Base-by-base conservation (phyloP, 2,797 vertebrate genomes). In the Pipistrellus nathusii region DNA sequence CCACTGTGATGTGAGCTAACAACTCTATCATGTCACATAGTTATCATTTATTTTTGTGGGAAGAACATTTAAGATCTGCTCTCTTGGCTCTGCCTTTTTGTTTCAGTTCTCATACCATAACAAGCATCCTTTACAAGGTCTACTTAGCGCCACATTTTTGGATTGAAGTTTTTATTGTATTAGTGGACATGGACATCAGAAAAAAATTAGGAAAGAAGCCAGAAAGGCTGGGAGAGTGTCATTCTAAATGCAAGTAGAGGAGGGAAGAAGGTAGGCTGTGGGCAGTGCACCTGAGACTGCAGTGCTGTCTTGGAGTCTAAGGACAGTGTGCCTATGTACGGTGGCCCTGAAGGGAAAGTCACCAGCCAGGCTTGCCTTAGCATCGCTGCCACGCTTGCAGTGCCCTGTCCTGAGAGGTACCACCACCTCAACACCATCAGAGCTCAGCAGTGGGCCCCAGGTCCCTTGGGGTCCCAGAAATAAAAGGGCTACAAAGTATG, bases 201-300 rank as follows among this genome's bases (percentile, higher is more conserved):
- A 88, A 88, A 69, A 72, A 81, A 84, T 53, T 21, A 71, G 35
- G 57, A 35, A 90, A 81, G 87, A 69, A 77, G 18, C 57, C 88
- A 75, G 90, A 25, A 62, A 59, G 55, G 25, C 30, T 77, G 38
- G 71, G 48, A 68, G 27, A 38, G 55, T 7, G 0, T n/a, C 46
- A 25, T 44, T 84, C 55, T 72, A 20, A 59, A 41, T 11, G 3
- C 6, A 9, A 77, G 57, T 14, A 23, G 78, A 32, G 20, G 21
- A 85, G 30, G 57, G 20, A 84, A 21, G 59, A 10, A 2, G 15
- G 62, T 35, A 30, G 71, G 41, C 6, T 9, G 21, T 21, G 23
- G 20, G 6, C 44, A 55, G 20, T 1, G 0, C 30, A 8, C 23
- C 73, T 18, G 4, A 72, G 23, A 38, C 13, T 0, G 7, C 13